Conservation (phyloP, 2,888 invertebrate species). For the Nomada goodeniana region DNA sequence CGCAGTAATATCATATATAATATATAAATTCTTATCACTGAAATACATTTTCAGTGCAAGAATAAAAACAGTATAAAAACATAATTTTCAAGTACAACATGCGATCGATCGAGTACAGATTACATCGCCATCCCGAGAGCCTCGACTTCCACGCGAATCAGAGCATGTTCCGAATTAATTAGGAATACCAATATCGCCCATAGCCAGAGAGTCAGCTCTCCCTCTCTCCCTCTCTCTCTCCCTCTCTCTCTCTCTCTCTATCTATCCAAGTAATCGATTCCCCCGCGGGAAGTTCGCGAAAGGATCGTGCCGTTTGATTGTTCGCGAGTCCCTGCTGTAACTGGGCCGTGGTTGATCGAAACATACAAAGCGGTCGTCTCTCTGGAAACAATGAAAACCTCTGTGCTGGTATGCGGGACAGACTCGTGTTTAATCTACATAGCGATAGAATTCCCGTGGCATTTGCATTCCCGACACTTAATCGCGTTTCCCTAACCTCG, state of each 20-base stretch:
- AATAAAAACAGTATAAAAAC: too few species aligned
- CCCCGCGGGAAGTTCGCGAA: slow-evolving; percentile 11
- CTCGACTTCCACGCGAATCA: not conserved
- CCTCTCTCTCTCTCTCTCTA: too few species aligned
- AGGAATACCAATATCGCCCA: slow-evolving; percentile 30
- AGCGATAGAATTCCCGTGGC: slow-evolving; percentile 39
- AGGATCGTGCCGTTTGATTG: slow-evolving; percentile 39
- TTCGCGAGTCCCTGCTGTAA: slow-evolving; percentile 23
- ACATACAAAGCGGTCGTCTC: slow-evolving; percentile 40
- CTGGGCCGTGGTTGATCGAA: slow-evolving; percentile 34
- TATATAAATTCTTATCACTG: too few species aligned
- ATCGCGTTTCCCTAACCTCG: slow-evolving; percentile 28
- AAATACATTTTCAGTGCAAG: too few species aligned
- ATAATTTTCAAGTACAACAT: too few species aligned
- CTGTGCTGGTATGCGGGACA: slow-evolving; percentile 24
- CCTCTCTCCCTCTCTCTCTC: too few species aligned
- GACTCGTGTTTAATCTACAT: slow-evolving; percentile 55
- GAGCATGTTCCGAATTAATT: slow-evolving; percentile 27
- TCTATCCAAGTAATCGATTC: slow-evolving; percentile 21
- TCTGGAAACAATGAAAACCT: slow-evolving; percentile 39
- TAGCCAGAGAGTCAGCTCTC: not conserved
- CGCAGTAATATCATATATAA: too few species aligned
- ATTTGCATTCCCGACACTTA: slow-evolving; percentile 43
- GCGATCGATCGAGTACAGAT: too few species aligned
- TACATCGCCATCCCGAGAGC: too few species aligned